These are phyloP conservation scores for Thermophis baileyi DNA, from an alignment of 2,113 vertebrate genomes.

Conservation along the genomic window DNA sequence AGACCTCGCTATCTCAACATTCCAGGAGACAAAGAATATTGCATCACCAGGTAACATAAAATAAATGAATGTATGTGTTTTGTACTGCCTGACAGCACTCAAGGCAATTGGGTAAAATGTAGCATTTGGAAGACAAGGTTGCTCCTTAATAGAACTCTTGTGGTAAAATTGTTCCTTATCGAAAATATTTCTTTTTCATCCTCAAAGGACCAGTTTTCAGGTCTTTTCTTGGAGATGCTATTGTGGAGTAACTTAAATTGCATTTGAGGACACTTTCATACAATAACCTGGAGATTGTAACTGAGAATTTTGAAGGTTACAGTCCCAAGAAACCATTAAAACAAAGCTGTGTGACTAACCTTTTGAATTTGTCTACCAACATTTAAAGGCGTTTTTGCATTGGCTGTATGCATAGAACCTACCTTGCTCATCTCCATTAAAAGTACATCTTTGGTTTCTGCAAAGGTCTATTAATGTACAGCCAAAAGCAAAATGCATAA, in stretches of 20 bases:
- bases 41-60: conserved; percentile 77
- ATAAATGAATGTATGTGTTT: not conserved
- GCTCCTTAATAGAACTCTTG: not conserved
- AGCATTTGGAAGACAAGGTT: not conserved
- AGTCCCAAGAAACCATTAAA: not conserved
- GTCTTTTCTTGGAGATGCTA: not conserved
- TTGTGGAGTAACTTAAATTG: not conserved
- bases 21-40: conserved; percentile 78
- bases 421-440: not conserved
- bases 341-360: not conserved
- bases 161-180: not conserved
- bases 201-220: not conserved
- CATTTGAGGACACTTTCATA: not conserved
- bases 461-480: not conserved
- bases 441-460: not conserved
- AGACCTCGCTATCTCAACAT: conserved; percentile 74
- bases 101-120: not conserved
- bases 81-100: not conserved
- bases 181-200: not conserved
- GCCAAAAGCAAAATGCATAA: not conserved
- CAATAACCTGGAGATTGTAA: not conserved
- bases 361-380: not conserved
- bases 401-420: not conserved
- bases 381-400: not conserved
- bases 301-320: not conserved